Evolutionary conservation across 2,113 vertebrate genomes (phyloP), one percentile per base, ranked within the genome.

Genomic region (Tauraco erythrolophus): DNA sequence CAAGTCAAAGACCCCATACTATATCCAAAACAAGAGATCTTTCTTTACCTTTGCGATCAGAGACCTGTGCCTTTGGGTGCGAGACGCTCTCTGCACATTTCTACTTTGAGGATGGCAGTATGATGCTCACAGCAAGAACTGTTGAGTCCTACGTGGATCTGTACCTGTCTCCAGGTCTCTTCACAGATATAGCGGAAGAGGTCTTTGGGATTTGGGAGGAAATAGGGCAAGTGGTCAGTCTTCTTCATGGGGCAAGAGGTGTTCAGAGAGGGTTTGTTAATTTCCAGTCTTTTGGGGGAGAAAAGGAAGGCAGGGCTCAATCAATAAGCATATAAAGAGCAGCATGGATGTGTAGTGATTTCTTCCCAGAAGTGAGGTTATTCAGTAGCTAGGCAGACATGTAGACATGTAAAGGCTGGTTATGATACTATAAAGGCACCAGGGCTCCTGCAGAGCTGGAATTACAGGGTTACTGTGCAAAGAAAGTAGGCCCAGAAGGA

Each of bases 381-480:
- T 65, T 79, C 66, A 80, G 89, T n/a, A 92, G 51, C 53, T 60
- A 75, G 74, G 25, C 60, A 93, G 75, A 80, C 64, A 83, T 16
- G 28, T 64, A 93, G 75, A 80, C 64, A 83, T 18, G 28, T 60
- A 70, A 95, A 90, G 48, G 48, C 61, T 79, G 74, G 57, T 83
- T 88, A 85, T 41, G 57, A 66, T 58, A 53, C 75, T 69, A 74
- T 68, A 95, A 94, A 94, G 93, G 35, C 53, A 93, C 51, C 51
- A 51, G 62, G 16, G 51, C 57, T 88, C 71, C 71, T 66, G 78
- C 25, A 85, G 75, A 95, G 54, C 25, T 62, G 18, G 75, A 97
- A 97, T 96, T 97, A 97, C 58, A 93, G 90, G 88, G 79, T 80
- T 61, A 74, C 14, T 30, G 43, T 22, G 71, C 68, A 92, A 86